Evolutionary conservation across 2,888 invertebrate genomes (phyloP).

Genomic region (Hypsopygia costalis): DNA sequence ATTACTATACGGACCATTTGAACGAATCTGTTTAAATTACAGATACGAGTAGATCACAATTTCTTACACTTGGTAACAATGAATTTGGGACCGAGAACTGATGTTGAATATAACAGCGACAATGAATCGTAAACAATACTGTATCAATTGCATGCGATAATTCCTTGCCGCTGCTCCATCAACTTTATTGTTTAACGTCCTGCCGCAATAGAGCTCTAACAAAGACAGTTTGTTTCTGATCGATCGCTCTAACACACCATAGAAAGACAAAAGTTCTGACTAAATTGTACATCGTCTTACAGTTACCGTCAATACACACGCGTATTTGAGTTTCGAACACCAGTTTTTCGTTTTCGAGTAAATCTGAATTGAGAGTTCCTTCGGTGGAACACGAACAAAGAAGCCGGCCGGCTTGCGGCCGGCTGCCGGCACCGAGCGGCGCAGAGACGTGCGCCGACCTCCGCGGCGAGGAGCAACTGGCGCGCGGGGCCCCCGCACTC

Average conservation of each 20-base stretch:
- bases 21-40: no score
- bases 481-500: slow-evolving; percentile 68
- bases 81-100: no score
- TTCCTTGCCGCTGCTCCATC: slow-evolving; percentile 1
- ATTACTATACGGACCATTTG: no score
- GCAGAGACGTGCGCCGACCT: slow-evolving; percentile 38
- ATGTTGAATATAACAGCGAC: neutral
- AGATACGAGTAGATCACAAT: no score
- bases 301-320: neutral
- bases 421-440: slow-evolving; percentile 41
- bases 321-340: slow-evolving; percentile 10
- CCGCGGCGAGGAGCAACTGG: slow-evolving; percentile 54
- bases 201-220: neutral
- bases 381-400: slow-evolving; percentile 60
- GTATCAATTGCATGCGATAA: neutral
- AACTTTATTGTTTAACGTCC: slow-evolving; percentile 3
- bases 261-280: neutral
- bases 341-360: slow-evolving; percentile 18
- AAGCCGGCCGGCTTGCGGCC: slow-evolving; percentile 63
- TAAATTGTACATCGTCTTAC: neutral
- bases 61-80: no score
- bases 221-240: slow-evolving; percentile 3
- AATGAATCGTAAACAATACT: neutral
- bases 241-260: slow-evolving; percentile 1
- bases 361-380: slow-evolving; percentile 20